These are phyloP conservation scores for Pomacea maculata DNA, from an alignment of 1,140 invertebrate species.

Conservation along the genomic window DNA sequence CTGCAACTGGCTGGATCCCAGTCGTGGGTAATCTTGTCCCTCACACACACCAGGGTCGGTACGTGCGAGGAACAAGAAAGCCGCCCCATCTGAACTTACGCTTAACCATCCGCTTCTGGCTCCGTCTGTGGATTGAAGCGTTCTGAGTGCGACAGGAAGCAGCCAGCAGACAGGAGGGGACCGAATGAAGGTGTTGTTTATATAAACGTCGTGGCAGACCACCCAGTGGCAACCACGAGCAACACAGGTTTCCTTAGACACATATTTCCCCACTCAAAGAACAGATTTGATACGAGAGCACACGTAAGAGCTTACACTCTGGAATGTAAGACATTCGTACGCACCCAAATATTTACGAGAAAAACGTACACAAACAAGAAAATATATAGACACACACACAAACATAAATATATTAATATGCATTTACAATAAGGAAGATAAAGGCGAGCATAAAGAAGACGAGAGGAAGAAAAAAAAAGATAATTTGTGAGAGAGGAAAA, in stretches of 20 bases:
- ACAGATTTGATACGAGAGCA: not conserved
- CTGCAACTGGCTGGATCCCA: too few species aligned
- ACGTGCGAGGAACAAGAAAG: not conserved
- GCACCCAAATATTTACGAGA: not conserved
- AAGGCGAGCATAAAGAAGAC: too few species aligned
- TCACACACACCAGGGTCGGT: not conserved
- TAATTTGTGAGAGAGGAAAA: too few species aligned
- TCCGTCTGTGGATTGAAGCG: not conserved
- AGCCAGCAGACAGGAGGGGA: not conserved
- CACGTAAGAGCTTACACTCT: not conserved
- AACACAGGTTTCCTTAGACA: not conserved
- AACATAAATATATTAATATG: too few species aligned
- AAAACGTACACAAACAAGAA: constrained; percentile 3
- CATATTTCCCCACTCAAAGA: not conserved
- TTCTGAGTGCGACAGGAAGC: not conserved
- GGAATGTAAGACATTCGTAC: not conserved
- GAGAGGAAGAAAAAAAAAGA: too few species aligned
- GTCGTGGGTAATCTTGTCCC: not conserved
- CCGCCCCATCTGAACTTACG: not conserved
- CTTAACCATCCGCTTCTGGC: not conserved
- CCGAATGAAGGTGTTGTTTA: not conserved
- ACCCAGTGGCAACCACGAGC: not conserved
- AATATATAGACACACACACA: not conserved
- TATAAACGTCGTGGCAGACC: not conserved
- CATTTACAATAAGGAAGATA: too few species aligned